Conservation (phyloP, 2,797 vertebrate genomes). For the Eulemur mongoz region DNA sequence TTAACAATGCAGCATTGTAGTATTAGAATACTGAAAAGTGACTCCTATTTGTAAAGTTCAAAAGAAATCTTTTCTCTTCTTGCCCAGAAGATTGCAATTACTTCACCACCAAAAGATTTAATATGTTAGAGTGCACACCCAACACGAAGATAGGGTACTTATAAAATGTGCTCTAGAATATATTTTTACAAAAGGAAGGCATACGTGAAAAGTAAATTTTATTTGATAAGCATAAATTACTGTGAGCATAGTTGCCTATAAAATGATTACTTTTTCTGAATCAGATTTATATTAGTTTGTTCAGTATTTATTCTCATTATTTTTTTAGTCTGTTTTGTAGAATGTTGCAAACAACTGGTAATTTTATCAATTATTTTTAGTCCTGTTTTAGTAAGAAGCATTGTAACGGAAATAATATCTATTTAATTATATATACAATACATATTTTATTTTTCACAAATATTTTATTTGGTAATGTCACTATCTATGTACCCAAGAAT, state of each 20-base stretch:
- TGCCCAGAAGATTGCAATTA: not conserved
- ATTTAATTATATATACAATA: not conserved
- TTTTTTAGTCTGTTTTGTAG: not conserved
- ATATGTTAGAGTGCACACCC: not conserved
- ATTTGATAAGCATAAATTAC: not conserved
- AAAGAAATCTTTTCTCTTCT: not conserved
- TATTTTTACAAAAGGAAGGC: not conserved
- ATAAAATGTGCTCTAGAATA: not conserved
- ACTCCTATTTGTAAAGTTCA: not conserved
- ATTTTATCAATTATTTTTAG: not conserved
- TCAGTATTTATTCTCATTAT: not conserved
- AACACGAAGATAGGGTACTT: not conserved
- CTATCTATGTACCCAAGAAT: not conserved
- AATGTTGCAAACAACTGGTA: not conserved
- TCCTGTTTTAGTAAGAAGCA: not conserved
- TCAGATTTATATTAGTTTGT: not conserved
- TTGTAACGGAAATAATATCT: not conserved
- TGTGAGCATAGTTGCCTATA: not conserved
- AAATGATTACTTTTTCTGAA: slow-evolving; percentile 5
- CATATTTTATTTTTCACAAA: not conserved
- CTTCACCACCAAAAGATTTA: not conserved
- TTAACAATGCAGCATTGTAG: not conserved
- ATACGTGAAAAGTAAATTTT: not conserved
- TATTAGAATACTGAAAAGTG: not conserved
- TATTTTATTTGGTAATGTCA: not conserved